Conservation (phyloP, 2,113 vertebrate genomes). For the Hydropotes inermis region DNA sequence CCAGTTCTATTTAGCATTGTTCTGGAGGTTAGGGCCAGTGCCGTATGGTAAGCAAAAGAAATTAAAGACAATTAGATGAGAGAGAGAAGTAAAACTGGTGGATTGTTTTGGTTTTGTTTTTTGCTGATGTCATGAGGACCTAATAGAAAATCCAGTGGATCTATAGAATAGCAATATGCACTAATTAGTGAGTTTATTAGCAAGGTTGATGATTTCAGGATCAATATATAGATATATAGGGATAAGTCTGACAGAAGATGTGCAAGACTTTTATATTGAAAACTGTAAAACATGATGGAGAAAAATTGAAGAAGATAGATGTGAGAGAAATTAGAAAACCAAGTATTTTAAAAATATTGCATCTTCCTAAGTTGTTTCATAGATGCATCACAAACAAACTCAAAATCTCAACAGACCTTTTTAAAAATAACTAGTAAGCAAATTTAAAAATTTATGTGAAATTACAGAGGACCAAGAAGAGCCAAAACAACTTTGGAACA, state of each 20-base stretch:
- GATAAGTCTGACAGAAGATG: background rate
- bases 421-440: background rate
- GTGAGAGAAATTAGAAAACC: background rate
- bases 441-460: background rate
- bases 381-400: background rate
- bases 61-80: background rate
- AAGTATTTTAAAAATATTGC: background rate
- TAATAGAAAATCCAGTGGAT: background rate
- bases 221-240: background rate
- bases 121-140: background rate
- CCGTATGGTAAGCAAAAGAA: background rate
- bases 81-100: conserved; percentile 7
- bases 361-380: background rate
- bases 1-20: background rate
- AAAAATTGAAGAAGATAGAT: background rate
- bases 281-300: background rate
- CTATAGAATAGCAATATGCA: background rate
- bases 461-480: background rate
- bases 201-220: background rate
- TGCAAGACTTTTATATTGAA: background rate
- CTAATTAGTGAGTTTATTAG: background rate
- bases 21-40: background rate
- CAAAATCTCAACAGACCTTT: background rate
- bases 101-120: background rate
- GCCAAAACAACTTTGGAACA: background rate